Conservation (phyloP, 2,797 vertebrate genomes). For the Anisognathus igniventris region DNA sequence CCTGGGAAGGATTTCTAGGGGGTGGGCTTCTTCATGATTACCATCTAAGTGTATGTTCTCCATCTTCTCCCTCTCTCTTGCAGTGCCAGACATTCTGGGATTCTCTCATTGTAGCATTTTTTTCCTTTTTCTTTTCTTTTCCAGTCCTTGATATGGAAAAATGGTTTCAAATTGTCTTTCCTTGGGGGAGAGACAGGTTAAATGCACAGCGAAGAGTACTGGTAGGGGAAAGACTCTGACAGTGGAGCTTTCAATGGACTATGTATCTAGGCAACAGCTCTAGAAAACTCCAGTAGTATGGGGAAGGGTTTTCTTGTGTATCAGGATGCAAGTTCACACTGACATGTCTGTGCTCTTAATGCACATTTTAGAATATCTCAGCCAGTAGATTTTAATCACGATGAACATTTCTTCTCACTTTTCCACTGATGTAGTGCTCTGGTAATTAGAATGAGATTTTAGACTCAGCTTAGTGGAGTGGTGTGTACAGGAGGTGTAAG, state of each 20-base stretch:
- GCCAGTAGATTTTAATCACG: background rate
- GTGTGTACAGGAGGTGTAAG: background rate
- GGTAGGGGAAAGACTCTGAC: background rate
- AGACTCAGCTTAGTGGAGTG: background rate
- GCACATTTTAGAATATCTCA: background rate
- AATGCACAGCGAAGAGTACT: background rate
- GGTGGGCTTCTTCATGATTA: background rate
- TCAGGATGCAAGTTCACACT: background rate
- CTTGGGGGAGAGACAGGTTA: background rate
- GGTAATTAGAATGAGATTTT: background rate
- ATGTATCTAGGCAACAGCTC: background rate
- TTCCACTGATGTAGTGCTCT: background rate
- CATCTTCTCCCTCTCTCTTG: background rate
- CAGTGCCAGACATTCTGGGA: background rate
- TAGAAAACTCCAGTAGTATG: background rate
- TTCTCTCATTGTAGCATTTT: background rate
- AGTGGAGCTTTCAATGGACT: background rate
- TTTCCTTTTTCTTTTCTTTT: rapidly evolving
- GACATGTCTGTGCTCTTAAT: background rate
- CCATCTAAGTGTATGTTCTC: background rate
- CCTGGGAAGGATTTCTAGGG: background rate
- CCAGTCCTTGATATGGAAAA: background rate
- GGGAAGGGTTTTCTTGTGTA: background rate
- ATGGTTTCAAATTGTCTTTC: background rate
- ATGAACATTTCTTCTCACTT: background rate